Conservation (phyloP, 2,888 invertebrate species). For the Netelia inedita region DNA sequence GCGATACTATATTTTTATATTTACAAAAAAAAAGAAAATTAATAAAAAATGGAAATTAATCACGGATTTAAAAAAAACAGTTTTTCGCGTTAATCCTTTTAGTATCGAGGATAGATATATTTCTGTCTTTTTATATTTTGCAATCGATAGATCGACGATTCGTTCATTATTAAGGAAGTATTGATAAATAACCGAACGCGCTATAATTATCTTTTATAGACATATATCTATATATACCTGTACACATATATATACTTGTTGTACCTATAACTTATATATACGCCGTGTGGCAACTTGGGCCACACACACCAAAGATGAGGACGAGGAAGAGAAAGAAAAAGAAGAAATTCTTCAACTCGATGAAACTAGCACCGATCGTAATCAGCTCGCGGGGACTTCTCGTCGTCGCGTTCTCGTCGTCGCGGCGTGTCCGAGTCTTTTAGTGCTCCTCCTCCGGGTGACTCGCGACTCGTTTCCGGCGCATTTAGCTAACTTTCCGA, state of each 20-base stretch:
- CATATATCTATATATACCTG: background rate
- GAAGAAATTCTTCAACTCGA: slow-evolving; percentile 63
- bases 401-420: slow-evolving; percentile 9
- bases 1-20: background rate
- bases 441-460: slow-evolving; percentile 44
- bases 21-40: background rate
- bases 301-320: slow-evolving; percentile 32
- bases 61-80: too few relatives aligned
- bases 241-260: slow-evolving; percentile 14
- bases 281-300: slow-evolving; percentile 20
- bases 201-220: too few relatives aligned
- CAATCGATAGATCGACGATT: too few relatives aligned
- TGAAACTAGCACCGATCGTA: slow-evolving; percentile 68
- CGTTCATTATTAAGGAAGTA: too few relatives aligned
- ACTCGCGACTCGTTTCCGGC: slow-evolving; percentile 63
- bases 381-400: slow-evolving; percentile 58
- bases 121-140: too few relatives aligned
- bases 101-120: too few relatives aligned
- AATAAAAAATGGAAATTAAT: background rate
- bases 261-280: background rate
- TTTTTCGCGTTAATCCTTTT: too few relatives aligned
- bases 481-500: slow-evolving; percentile 64
- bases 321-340: slow-evolving; percentile 3
- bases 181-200: too few relatives aligned
- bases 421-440: slow-evolving; percentile 53